Base-by-base conservation (phyloP, 2,888 invertebrate genomes). In the Nomada fabriciana region DNA sequence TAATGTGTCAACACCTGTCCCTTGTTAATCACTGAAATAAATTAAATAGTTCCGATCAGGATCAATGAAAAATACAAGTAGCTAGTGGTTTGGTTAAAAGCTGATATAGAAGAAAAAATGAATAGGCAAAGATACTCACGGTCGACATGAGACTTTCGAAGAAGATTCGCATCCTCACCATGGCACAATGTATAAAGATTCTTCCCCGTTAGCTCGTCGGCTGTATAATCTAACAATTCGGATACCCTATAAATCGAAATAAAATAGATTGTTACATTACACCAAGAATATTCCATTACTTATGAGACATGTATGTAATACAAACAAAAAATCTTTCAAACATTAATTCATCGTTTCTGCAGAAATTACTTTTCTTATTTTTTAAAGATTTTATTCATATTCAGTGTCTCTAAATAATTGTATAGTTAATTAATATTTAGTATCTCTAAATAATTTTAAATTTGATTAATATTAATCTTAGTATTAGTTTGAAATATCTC, bases 1-100 rank as follows among this genome's bases (percentile, higher is more conserved):
- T 99, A 99, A 94, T 98, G 98, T 20, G 98, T 98, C 94, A 99
- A 95, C 78, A 99, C 98, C 95, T 99, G 99, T 20, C 99, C 99
- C 94, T 99, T 99, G 94, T 97, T 97, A 92, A 99, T 97, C 94
- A 99, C 99, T 99, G 95, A 23, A 95, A 90, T 60, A 75, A 80
- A 71, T 0, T 1, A 36, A 13, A 42, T 42, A 7, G 20, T 60
- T 20, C 29, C 20, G n/a, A 59, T 70, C 5, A 60, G 18, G 13
- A 18, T 29, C 25, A 4, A 52, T 9, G 43, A 69, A 43, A 10
- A 7, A n/a, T 0, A 52, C 50, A 13, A 15, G 4, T 13, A 5
- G 42, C 20, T 43, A 13, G n/a, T 43, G 11, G 47, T 3, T 15
- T 3, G 15, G 10, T 47, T 15, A 15, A 47, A 47, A 15, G 11